Evolutionary conservation across 2,113 vertebrate species (phyloP), one percentile per base, ranked within the genome.

Genomic region (Acanthochromis polyacanthus): DNA sequence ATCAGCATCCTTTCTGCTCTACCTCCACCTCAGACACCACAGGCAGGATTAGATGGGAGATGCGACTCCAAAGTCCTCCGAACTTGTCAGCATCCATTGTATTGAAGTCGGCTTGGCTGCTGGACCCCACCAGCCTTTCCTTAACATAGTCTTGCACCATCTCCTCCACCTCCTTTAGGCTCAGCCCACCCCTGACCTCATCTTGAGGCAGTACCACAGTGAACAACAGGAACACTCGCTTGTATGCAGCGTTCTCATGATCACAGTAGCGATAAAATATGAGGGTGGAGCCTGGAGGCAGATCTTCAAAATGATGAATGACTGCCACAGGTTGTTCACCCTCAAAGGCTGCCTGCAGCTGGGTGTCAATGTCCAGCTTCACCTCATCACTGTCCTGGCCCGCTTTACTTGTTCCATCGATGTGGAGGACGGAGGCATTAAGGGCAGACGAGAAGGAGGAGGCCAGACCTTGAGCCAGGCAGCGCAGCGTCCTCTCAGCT

Each of bases 191-290:
- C 0, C 4, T 61, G 1, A 96, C 80, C 40, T 96, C 94, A 3
- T 86, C 94, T 58, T 74, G 69, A 72, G 89, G 88, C 53, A 99
- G 92, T 5, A 97, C 89, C 9, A 99, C 95, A 0, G 98, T 98
- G 78, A 99, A 95, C 64, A 97, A 84, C 30, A 99, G 82, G 8
- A 96, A 96, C 68, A 95, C 96, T 0, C 89, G 92, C 87, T 98
- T 99, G 72, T 95, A 99, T 10, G 96, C 95, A 0, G 98, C 95
- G 0, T 89, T 96, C 88, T 98, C 96, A 0, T 99, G 98, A 87
- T 99, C 98, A 0, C 98, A 99, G 82, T 99, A 99, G 75, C 97
- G 98, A 87, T 99, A 99, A 85, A 99, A 98, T 84, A 99, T 99
- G 52, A 99, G 92, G 0, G 97, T 96, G 80, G 97, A 95, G 17